phyloP scores from a whole-genome alignment of 2,113 vertebrate species.

The Calonectris borealis region DNA sequence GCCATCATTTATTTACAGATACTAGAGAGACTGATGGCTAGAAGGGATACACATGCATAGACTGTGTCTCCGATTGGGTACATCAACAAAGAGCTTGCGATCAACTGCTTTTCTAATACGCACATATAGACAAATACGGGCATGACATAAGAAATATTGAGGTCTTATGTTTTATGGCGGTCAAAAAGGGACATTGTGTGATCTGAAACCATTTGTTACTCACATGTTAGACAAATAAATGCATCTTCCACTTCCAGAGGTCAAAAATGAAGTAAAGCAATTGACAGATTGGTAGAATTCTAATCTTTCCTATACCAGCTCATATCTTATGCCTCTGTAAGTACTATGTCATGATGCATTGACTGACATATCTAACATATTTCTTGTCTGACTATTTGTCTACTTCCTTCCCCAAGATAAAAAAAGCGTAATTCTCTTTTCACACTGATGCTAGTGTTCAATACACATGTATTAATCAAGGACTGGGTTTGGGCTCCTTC shows the following conservation, averaged over 20 bases:
- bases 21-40: background rate
- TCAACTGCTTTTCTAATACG: background rate
- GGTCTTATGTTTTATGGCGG: background rate
- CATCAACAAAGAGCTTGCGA: background rate
- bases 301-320: background rate
- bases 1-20: background rate
- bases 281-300: background rate
- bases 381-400: background rate
- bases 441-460: background rate
- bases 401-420: background rate
- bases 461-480: background rate
- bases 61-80: background rate
- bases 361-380: background rate
- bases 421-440: background rate
- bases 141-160: background rate
- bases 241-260: background rate
- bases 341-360: background rate
- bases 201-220: background rate
- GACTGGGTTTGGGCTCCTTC: background rate
- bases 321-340: background rate
- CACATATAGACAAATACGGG: background rate
- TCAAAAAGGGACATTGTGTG: background rate
- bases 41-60: background rate
- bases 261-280: background rate
- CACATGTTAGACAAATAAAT: background rate